Evolutionary conservation across 1,140 invertebrate species (phyloP), one percentile per base, ranked within the genome.

Genomic region (Chrysopa pallens): DNA sequence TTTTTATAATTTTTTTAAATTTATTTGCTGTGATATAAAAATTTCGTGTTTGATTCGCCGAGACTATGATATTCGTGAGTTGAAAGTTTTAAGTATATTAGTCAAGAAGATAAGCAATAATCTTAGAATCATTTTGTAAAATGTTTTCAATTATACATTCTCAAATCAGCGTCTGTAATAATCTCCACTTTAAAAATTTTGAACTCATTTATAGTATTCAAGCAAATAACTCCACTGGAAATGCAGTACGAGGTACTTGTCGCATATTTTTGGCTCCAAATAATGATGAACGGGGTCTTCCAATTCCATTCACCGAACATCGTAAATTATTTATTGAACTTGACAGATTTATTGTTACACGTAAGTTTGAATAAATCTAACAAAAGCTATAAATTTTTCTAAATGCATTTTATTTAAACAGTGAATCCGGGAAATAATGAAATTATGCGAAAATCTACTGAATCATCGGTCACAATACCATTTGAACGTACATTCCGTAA

Each of bases 381-480:
- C 4, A 31, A 40, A 17, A 14, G n/a, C 14, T 28, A 13, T 31
- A 36, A 13, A 12, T 40, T 14, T 29, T 14, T 14, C n/a, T 38
- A 23, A 12, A n/a, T 13, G 14, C 43, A 15, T 47, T 43, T 47
- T 42, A 28, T 37, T 52, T 49, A 55, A 50, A 0, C 48, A 74
- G 72, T 75, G 46, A 58, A 60, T 41, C 67, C 68, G 6, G 72
- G 73, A 3, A 53, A 53, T 27, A 79, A 75, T 45, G 62, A 52
- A 3, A 64, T 79, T 9, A 59, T 56, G 2, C 65, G 76, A 31
- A 50, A 53, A 2, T 78, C 74, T 0, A 56, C 52, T 0, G 61
- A 75, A 0, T 76, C 75, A 1, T 68, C 68, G n/a, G 67, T 80
- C 8, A 77, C 75, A 1, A 73, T 78, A 50, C 70, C 75, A 4